phyloP scores from a whole-genome alignment of 2,888 invertebrate genomes.

The Plemyria rubiginata region DNA sequence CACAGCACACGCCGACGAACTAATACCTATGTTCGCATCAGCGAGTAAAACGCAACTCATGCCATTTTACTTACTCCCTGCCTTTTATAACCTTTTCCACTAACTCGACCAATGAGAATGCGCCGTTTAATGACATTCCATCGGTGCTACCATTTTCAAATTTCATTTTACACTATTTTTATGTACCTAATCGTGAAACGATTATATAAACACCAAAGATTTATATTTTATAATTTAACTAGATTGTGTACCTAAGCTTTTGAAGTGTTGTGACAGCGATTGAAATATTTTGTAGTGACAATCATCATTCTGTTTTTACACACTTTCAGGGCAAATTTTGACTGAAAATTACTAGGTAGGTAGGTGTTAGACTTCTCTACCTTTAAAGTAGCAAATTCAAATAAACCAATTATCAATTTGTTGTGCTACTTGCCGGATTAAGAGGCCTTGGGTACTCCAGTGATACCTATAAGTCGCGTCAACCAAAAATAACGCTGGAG shows the following conservation, averaged over 20 bases:
- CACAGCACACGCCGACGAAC: slow-evolving; percentile 74
- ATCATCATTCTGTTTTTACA: slow-evolving; percentile 5
- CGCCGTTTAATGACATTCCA: slow-evolving; percentile 37
- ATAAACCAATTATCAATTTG: background rate
- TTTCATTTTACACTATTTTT: slow-evolving; percentile 45
- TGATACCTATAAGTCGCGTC: no score
- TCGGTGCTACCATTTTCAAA: slow-evolving; percentile 39
- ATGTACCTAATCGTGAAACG: slow-evolving; percentile 60
- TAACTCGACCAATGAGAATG: slow-evolving; percentile 50
- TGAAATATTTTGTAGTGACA: slow-evolving; percentile 15
- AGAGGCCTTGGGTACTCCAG: background rate
- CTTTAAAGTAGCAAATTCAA: background rate
- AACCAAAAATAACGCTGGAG: no score
- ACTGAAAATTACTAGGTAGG: slow-evolving; percentile 4
- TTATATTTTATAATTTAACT: slow-evolving; percentile 44
- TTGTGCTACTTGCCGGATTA: background rate
- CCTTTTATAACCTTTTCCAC: slow-evolving; percentile 56
- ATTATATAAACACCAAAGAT: slow-evolving; percentile 57
- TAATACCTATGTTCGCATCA: slow-evolving; percentile 70
- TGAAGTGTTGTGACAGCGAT: slow-evolving; percentile 58
- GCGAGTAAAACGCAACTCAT: slow-evolving; percentile 51
- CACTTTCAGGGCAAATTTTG: slow-evolving; percentile 1
- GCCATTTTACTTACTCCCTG: slow-evolving; percentile 42
- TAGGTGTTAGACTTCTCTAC: background rate
- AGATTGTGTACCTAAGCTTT: slow-evolving; percentile 53